Percentiles rank a stretch among this genome's conserved stretches.
These are phyloP conservation scores for Therioaphis trifolii DNA, from an alignment of 2,888 invertebrate genomes.

Conservation along the genomic window DNA sequence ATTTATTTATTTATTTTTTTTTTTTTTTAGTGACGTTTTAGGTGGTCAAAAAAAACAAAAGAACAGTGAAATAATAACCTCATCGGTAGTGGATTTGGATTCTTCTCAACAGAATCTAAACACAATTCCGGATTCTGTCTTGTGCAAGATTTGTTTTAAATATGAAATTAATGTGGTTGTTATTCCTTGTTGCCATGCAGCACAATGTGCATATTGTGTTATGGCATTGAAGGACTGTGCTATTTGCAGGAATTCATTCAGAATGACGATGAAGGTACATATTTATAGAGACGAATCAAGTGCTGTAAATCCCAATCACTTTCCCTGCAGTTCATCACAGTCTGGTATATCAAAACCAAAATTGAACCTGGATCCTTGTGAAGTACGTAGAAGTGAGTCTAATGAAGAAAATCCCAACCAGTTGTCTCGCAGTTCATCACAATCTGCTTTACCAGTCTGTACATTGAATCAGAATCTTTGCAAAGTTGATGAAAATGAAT, in stretches of 20 bases:
- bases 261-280: constrained; percentile 75
- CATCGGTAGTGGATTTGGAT: too few relatives aligned
- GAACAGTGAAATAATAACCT: too few relatives aligned
- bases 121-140: constrained; percentile 62
- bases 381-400: too few relatives aligned
- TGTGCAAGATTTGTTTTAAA: constrained; percentile 92
- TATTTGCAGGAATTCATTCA: constrained; percentile 82
- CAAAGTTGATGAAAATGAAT: background rate
- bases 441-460: too few relatives aligned
- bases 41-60: too few relatives aligned
- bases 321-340: background rate
- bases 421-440: too few relatives aligned
- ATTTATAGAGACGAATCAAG: too few relatives aligned
- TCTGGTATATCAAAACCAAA: too few relatives aligned
- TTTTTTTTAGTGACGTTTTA: too few relatives aligned
- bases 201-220: constrained; percentile 91
- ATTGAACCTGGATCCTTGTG: too few relatives aligned
- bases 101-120: constrained; percentile 4
- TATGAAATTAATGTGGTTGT: constrained; percentile 90
- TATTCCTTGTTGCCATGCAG: constrained; percentile 94
- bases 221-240: constrained; percentile 87
- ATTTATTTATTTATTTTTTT: too few relatives aligned
- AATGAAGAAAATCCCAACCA: too few relatives aligned
- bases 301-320: background rate
- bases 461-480: background rate